Conservation (phyloP, 1,140 invertebrate genomes). For the Dendrolimus punctatus region DNA sequence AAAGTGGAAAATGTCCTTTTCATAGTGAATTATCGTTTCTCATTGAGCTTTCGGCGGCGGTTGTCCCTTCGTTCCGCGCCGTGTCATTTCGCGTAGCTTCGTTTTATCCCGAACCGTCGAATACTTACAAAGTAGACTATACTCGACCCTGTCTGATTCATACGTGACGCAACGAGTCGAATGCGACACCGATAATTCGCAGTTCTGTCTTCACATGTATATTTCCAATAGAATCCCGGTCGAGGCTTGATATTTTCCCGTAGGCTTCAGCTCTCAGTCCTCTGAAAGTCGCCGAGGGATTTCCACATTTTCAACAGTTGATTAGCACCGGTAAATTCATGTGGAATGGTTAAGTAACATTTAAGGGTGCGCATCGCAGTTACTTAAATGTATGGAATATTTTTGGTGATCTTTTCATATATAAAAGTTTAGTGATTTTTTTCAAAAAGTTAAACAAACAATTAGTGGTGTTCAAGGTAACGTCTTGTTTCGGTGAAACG, state of each 20-base stretch:
- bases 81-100: constrained; percentile 18
- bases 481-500: constrained; percentile 7
- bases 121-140: constrained; percentile 9
- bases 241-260: constrained; percentile 62
- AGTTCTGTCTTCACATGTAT: constrained; percentile 21
- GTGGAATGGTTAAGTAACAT: constrained; percentile 56
- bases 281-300: constrained; percentile 27
- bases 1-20: constrained; percentile 38
- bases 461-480: constrained; percentile 13
- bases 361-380: constrained; percentile 18
- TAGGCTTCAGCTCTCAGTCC: constrained; percentile 57
- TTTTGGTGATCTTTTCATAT: too few species aligned
- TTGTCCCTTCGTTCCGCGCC: constrained; percentile 10
- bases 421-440: too few species aligned
- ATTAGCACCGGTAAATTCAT: constrained; percentile 19
- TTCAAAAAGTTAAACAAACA: constrained; percentile 6
- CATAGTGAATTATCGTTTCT: constrained; percentile 37
- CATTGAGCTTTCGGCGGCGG: constrained; percentile 45
- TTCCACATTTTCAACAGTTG: constrained; percentile 12
- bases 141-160: constrained; percentile 36
- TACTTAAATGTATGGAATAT: neutral
- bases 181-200: constrained; percentile 26
- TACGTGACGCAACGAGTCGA: constrained; percentile 25
- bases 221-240: constrained; percentile 49
- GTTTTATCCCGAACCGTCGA: constrained; percentile 1